These are phyloP conservation scores for Myopa tessellatipennis DNA, from an alignment of 2,888 invertebrate species.

Conservation along the genomic window DNA sequence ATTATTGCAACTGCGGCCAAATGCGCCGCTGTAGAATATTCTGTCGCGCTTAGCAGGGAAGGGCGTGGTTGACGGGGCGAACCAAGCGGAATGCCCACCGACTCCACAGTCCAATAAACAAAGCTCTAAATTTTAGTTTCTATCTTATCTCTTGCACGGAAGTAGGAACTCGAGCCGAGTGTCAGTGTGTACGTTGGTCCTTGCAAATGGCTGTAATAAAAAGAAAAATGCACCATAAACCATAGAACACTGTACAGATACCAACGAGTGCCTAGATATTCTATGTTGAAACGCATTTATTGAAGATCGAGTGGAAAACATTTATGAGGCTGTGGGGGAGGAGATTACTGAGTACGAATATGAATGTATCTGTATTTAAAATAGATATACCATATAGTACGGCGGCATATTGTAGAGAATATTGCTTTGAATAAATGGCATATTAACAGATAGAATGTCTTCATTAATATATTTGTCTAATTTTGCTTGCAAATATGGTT, in stretches of 20 bases:
- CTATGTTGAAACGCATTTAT: too few species aligned
- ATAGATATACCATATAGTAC: too few species aligned
- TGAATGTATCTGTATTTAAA: too few species aligned
- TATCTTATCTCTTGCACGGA: slow-evolving; percentile 27
- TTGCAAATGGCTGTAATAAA: not conserved
- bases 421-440: too few species aligned
- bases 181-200: not conserved
- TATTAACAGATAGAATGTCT: too few species aligned
- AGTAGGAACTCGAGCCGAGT: not conserved
- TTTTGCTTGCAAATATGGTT: too few species aligned
- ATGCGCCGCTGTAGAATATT: not conserved
- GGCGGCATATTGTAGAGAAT: too few species aligned
- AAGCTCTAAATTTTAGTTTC: slow-evolving; percentile 19
- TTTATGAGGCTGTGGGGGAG: too few species aligned
- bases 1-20: not conserved
- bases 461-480: too few species aligned
- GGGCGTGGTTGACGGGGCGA: not conserved
- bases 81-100: not conserved
- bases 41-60: not conserved
- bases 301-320: not conserved
- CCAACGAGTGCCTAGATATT: too few species aligned
- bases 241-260: too few species aligned
- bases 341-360: too few species aligned
- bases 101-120: not conserved
- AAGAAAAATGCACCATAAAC: not conserved